A percentile compares a stretch with the other conserved stretches of the same genome.
phyloP scores from a whole-genome alignment of 1,140 invertebrate genomes.

The Camponotus pennsylvanicus region DNA sequence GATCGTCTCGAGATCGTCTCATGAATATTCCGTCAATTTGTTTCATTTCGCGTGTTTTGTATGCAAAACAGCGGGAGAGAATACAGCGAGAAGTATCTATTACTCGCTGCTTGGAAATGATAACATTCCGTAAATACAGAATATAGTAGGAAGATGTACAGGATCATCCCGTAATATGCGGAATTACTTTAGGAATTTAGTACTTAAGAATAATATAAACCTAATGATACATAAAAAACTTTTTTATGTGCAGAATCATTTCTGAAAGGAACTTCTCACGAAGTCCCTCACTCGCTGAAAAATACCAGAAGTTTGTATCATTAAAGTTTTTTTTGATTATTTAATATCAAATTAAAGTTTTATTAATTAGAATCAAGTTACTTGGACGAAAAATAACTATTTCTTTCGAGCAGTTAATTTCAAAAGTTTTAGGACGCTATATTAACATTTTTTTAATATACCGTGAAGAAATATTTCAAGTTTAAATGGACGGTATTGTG shows the following conservation, averaged over 20 bases:
- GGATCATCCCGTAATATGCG: background rate
- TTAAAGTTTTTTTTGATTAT: no score
- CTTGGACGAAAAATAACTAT: background rate
- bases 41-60: slow-evolving; percentile 47
- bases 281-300: no score
- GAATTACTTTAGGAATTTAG: background rate
- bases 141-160: background rate
- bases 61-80: slow-evolving; percentile 22
- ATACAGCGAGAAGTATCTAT: slow-evolving; percentile 12
- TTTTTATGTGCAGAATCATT: no score
- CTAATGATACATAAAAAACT: no score
- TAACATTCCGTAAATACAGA: background rate
- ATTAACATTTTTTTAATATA: background rate
- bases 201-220: no score
- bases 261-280: no score
- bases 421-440: background rate
- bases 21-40: slow-evolving; percentile 66
- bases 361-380: background rate
- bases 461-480: background rate
- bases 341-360: background rate
- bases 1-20: slow-evolving; percentile 31
- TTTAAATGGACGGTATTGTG: background rate
- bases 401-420: background rate
- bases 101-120: slow-evolving; percentile 29
- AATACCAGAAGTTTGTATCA: no score